Conservation (phyloP, 2,797 vertebrate genomes). For the Gadopsis bispinosus region DNA sequence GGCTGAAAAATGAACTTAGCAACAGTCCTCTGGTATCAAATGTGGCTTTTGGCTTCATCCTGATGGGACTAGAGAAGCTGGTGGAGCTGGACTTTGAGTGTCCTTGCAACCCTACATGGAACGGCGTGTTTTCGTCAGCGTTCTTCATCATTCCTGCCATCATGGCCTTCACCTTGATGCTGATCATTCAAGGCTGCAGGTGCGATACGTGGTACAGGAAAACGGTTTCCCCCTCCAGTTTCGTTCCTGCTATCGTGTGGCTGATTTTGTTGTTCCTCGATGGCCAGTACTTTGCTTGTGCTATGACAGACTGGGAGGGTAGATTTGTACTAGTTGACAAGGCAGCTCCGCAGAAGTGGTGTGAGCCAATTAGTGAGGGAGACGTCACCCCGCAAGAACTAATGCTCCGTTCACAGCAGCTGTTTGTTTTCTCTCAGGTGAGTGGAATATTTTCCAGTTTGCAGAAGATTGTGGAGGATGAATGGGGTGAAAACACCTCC, state of each 20-base stretch:
- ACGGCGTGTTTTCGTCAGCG: slow-evolving; percentile 82
- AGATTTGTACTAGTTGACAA: slow-evolving; percentile 85
- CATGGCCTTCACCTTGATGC: slow-evolving; percentile 86
- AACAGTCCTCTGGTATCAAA: slow-evolving; percentile 86
- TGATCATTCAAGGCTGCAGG: slow-evolving; percentile 85
- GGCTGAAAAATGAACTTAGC: slow-evolving; percentile 87
- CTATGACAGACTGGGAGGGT: slow-evolving; percentile 86
- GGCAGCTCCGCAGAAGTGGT: slow-evolving; percentile 86
- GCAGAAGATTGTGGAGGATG: not conserved
- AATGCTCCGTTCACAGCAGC: slow-evolving; percentile 84
- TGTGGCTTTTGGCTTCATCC: slow-evolving; percentile 86
- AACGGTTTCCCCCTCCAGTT: slow-evolving; percentile 79
- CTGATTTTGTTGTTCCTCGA: slow-evolving; percentile 86
- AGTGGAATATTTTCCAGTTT: slow-evolving; percentile 54
- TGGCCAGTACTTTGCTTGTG: slow-evolving; percentile 86
- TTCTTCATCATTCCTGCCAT: slow-evolving; percentile 86
- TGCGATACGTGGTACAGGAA: slow-evolving; percentile 80
- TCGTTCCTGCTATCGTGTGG: slow-evolving; percentile 84
- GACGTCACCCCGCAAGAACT: slow-evolving; percentile 79
- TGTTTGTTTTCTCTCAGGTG: slow-evolving; percentile 86
- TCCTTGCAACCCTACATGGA: slow-evolving; percentile 85
- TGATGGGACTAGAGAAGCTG: slow-evolving; percentile 86
- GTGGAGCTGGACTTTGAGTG: slow-evolving; percentile 87
- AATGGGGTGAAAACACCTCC: slow-evolving; percentile 12
- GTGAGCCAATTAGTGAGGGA: slow-evolving; percentile 82